A percentile compares a stretch with the other conserved stretches of the same genome.
Conservation (phyloP, 2,113 vertebrate genomes). For the Phocoena phocoena region DNA sequence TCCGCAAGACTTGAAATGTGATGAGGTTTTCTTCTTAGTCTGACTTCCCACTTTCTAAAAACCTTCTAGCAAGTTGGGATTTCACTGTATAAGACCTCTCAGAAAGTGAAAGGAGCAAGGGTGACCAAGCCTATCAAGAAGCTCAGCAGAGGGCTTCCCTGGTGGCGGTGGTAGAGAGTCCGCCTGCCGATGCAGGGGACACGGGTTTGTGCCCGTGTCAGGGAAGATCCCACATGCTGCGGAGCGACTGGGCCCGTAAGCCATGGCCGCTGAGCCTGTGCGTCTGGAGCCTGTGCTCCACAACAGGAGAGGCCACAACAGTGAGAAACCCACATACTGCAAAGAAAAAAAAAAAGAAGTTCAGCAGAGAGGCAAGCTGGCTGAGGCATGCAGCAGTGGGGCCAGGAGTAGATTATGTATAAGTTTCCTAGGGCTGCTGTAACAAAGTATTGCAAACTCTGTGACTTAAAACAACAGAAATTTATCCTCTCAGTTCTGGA, state of each 20-base stretch:
- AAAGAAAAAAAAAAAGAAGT: too few species aligned
- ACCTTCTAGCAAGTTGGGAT: background rate
- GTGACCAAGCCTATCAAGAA: background rate
- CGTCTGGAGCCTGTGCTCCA: too few species aligned
- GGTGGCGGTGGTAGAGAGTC: too few species aligned
- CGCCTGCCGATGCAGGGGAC: too few species aligned
- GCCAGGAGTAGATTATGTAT: background rate
- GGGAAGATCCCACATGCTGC: too few species aligned
- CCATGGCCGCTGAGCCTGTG: too few species aligned
- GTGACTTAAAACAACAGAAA: background rate
- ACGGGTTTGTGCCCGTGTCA: too few species aligned
- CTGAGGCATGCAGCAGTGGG: background rate
- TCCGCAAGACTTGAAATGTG: background rate
- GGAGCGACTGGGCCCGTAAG: too few species aligned
- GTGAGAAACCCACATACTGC: too few species aligned
- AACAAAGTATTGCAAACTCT: rapidly evolving
- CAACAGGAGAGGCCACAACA: too few species aligned
- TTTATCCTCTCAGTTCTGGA: background rate
- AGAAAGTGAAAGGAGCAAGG: background rate
- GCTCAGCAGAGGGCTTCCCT: background rate
- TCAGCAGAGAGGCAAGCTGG: background rate
- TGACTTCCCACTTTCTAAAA: background rate
- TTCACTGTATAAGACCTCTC: background rate
- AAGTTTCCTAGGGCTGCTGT: background rate
- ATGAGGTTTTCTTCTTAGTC: background rate